Evolutionary conservation across 2,888 invertebrate species (phyloP), one percentile per base, ranked within the genome.

Genomic region (Octodonta nipae): DNA sequence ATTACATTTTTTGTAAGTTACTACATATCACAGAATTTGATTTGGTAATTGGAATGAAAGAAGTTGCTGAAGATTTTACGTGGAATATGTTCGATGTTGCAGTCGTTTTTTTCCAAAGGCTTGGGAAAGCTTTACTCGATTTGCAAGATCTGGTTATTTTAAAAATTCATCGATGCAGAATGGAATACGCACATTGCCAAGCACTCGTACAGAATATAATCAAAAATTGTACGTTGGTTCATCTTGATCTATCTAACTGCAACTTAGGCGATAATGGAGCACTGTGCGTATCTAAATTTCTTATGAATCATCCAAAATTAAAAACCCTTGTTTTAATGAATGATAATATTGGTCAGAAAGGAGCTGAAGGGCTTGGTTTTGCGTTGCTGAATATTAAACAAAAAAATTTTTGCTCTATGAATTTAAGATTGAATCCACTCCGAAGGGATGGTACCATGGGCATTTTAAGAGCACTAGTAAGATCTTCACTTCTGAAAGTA

Each of bases 171-270:
- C 63, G 70, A 22, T 75, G 75, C 44, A 69, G 67, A 42, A 52
- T 78, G 26, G 70, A 73, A 47, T 71, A 71, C 45, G 60, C 63
- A 0, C 71, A 73, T 51, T 66, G 66, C 1, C 73, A 73, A 34
- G 55, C 70, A 2, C 62, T 78, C 26, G 60, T 74, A 15, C 70
- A 71, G 15, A 34, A 30, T 16, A 34, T 44, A 12, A 36, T 53
- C n/a, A 45, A 43, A 27, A 51, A 51, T 26, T 35, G 34, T 15
- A 44, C 64, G 43, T 56, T 77, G 15, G 64, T 67, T 39, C 73
- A 73, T 46, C 47, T 78, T 16, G 73, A 77, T 52, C 67, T 78
- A 29, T 75, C 75, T 36, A 71, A 77, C 49, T 78, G 77, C 50
- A 66, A 69, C 43, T 69, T 78, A 29, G 69, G 66, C 2, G 69